Percentiles rank a stretch among this genome's conserved stretches.
phyloP scores from a whole-genome alignment of 2,888 invertebrate species.

The Dusona sp. region DNA sequence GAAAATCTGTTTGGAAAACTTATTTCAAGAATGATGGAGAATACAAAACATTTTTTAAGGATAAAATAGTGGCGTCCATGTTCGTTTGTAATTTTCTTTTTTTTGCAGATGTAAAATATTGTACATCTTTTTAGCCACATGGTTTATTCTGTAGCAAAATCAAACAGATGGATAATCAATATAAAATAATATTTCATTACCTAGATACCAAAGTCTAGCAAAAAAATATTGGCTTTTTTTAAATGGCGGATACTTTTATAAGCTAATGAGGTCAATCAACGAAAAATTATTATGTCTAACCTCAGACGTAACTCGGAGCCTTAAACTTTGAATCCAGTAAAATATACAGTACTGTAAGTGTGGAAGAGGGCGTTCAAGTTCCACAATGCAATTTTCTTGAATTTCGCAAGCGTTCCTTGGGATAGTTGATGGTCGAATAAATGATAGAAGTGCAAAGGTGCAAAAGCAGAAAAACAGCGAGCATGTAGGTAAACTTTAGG shows the following conservation, averaged over 20 bases:
- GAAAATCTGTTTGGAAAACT: not conserved
- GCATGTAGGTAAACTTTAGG: not conserved
- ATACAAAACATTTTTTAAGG: not conserved
- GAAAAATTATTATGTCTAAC: not conserved
- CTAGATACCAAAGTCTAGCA: too few relatives aligned
- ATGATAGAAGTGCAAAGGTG: conserved; percentile 27
- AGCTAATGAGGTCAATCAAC: not conserved
- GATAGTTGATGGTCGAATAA: conserved; percentile 45
- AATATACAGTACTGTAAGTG: not conserved
- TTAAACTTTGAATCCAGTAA: not conserved
- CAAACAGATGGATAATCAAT: too few relatives aligned
- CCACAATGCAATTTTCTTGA: conserved; percentile 37
- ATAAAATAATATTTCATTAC: too few relatives aligned
- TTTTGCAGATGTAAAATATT: too few relatives aligned
- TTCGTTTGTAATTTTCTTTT: too few relatives aligned
- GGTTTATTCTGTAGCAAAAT: too few relatives aligned
- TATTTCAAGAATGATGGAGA: not conserved
- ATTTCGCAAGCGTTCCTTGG: not conserved
- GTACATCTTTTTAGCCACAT: too few relatives aligned
- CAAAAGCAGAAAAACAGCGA: not conserved
- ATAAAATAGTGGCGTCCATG: not conserved
- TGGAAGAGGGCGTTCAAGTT: conserved; percentile 6
- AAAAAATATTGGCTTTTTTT: not conserved
- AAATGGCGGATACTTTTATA: not conserved
- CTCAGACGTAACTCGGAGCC: not conserved